Evolutionary conservation across 2,888 invertebrate genomes (phyloP).

Genomic region (Operophtera brumata): DNA sequence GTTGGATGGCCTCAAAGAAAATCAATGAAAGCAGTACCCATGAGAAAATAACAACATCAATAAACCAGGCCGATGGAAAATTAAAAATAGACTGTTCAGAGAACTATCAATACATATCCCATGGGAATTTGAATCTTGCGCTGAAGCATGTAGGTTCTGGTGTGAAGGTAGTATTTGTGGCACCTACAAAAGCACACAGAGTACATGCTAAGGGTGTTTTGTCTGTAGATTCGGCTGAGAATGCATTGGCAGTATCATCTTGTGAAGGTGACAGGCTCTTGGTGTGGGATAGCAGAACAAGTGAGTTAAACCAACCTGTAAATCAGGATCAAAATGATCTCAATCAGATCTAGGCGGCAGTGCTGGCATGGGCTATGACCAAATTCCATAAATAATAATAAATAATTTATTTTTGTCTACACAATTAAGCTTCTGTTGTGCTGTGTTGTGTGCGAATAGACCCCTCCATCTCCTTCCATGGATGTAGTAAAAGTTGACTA

Average conservation of each 20-base stretch:
- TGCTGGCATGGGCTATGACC: too few species aligned
- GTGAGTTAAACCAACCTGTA: slow-evolving; percentile 47
- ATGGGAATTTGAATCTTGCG: slow-evolving; percentile 63
- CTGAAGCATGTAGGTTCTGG: slow-evolving; percentile 68
- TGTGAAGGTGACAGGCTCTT: slow-evolving; percentile 80
- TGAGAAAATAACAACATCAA: slow-evolving; percentile 60
- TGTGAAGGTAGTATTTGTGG: slow-evolving; percentile 72
- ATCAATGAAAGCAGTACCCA: slow-evolving; percentile 63
- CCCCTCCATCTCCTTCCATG: too few species aligned
- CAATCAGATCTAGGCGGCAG: too few species aligned
- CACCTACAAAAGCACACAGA: slow-evolving; percentile 72
- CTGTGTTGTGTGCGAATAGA: too few species aligned
- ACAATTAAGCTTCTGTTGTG: too few species aligned
- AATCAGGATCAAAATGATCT: too few species aligned
- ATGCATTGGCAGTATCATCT: slow-evolving; percentile 82
- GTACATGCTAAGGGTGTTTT: slow-evolving; percentile 75
- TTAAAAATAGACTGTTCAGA: slow-evolving; percentile 64
- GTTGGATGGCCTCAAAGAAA: slow-evolving; percentile 77
- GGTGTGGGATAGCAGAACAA: slow-evolving; percentile 83
- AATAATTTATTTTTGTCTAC: too few species aligned
- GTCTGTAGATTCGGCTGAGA: slow-evolving; percentile 77
- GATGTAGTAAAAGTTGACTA: too few species aligned
- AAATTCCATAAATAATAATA: too few species aligned
- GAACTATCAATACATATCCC: slow-evolving; percentile 65
- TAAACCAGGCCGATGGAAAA: slow-evolving; percentile 60